Evolutionary conservation across 2,888 invertebrate species (phyloP), one percentile per base, ranked within the genome.

Genomic region (Cataglyphis rosenhaueri): DNA sequence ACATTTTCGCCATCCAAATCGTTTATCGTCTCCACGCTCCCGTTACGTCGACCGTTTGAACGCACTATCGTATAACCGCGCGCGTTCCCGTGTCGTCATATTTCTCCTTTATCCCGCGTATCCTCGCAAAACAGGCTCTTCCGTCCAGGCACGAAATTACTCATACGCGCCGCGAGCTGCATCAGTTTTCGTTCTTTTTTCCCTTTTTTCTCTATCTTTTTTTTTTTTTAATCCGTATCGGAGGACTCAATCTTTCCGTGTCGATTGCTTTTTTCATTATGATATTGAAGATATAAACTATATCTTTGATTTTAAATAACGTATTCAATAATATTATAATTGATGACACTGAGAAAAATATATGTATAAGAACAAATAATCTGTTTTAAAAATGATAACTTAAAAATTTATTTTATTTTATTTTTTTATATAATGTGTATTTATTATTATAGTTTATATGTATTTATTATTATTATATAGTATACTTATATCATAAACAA

Each of bases 1-100:
- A 82, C 79, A 84, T 76, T 86, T 81, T 81, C 83, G 76, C 83
- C 82, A 65, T 68, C 59, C 83, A 73, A 84, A 88, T 84, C 73
- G 84, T 81, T 81, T 83, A 86, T 82, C 79, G 84, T 65, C 61
- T 65, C 73, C 57, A 41, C 62, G 52, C 66, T 83, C 65, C 41
- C 85, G 71, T 79, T 83, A 59, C 25, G 57, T 29, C 44, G 35
- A 48, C 73, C 65, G 57, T 70, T 55, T 79, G 71, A 76, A 82
- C 78, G 78, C 59, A 75, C 75, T 82, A 82, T 82, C 81, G 65
- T 66, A 74, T 35, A 82, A 66, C 75, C 57, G 57, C n/a, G 75
- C 65, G 59, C 75, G 48, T 59, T 65, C 44, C 15, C 57, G 57
- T 65, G 59, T 79, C 78, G 71, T 79, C 71, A 79, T 79, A 79